Evolutionary conservation across 1,140 invertebrate genomes (phyloP), one percentile per base, ranked within the genome.

Genomic region (Scylla paramamosain): DNA sequence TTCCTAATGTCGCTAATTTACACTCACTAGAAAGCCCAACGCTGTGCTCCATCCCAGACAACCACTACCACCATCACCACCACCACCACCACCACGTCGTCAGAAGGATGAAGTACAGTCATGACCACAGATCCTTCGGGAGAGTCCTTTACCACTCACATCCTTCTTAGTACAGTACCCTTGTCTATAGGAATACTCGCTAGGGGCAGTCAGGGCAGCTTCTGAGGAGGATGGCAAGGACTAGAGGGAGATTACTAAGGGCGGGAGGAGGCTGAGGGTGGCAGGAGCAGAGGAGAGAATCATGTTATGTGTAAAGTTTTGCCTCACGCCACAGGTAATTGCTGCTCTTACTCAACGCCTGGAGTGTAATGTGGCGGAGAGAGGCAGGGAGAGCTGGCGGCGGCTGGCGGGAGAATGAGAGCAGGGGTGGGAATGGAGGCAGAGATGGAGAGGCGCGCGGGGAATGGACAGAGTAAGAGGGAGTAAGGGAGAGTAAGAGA

Each of bases 351-450:
- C 67, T 77, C 67, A 77, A 77, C 67, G 67, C 67, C 67, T 20
- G 67, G 67, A 77, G 67, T 77, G 67, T 77, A 77, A 77, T 77
- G 67, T 77, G 67, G 67, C 67, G 67, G 67, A 77, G 67, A 77
- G 20, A 77, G 20, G 12, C 67, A 6, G 16, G 67, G 67, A 77
- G 67, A n/a, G 25, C 25, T 20, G 10, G 25, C n/a, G 67, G 67
- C 12, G 20, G 67, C 67, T 12, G 67, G 67, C 20, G 67, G 67
- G 8, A 20, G 16, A 77, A 12, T 59, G 16, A 2, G 52, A 7
- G 67, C 67, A 20, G 67, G 67, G 67, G 67, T n/a, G 67, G 25
- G 67, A 20, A 20, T 59, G 67, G 67, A n/a, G 67, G 67, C 67
- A 59, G 16, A 59, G 52, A 59, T 59, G 52, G 52, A 59, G 52